A percentile compares a stretch with the other conserved stretches of the same genome.
These are phyloP conservation scores for Trichechus manatus DNA, from an alignment of 2,113 vertebrate species.

Conservation along the genomic window DNA sequence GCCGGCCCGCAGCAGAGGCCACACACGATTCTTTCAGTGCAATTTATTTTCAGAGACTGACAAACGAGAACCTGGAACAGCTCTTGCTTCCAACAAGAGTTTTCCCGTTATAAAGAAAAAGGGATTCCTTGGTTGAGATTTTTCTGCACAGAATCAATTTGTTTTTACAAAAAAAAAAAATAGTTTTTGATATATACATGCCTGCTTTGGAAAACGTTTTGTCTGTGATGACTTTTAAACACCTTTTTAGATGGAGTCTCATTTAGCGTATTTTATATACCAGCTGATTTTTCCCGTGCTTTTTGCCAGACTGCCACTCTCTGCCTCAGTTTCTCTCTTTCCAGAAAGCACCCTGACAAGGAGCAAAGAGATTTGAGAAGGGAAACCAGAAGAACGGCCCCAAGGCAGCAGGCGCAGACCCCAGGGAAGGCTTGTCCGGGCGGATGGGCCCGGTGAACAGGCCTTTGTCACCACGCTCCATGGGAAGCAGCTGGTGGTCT, in stretches of 20 bases:
- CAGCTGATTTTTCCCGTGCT: not conserved
- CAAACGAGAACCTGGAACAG: constrained; percentile 6
- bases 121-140: not conserved
- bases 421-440: not conserved
- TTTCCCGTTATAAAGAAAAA: constrained; percentile 27
- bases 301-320: not conserved
- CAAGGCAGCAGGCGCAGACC: not conserved
- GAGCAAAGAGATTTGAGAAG: not conserved
- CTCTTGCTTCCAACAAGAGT: constrained; percentile 46
- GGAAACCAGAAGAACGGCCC: rapidly evolving
- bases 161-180: constrained; percentile 4
- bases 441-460: not conserved
- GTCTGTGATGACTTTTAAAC: constrained; percentile 8
- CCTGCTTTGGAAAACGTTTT: constrained; percentile 38
- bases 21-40: not conserved
- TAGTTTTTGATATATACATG: not conserved
- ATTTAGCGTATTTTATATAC: not conserved
- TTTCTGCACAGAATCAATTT: not conserved
- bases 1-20: not conserved
- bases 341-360: not conserved
- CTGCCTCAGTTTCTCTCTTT: not conserved
- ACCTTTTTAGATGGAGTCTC: not conserved
- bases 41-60: constrained; percentile 61
- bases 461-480: not conserved
- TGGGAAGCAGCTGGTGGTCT: not conserved